Percentiles rank a stretch among this genome's conserved stretches.
These are phyloP conservation scores for Actinostola sp. DNA, from an alignment of 92 coral and sea anemone genomes.

Conservation along the genomic window DNA sequence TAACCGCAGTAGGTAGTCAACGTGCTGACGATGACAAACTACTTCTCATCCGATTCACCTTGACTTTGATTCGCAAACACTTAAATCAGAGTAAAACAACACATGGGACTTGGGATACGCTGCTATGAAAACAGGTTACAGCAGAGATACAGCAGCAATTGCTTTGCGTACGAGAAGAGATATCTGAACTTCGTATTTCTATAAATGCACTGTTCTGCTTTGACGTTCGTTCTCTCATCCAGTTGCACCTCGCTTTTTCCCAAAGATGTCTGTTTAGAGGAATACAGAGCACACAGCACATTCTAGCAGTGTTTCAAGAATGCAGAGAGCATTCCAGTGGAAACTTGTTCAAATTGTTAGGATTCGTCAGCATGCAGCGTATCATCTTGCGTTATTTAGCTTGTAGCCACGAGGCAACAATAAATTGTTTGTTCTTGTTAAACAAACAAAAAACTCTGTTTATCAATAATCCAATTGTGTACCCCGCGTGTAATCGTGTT, in stretches of 20 bases:
- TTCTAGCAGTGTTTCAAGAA: background rate
- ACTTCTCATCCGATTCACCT: background rate
- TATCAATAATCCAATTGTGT: constrained; percentile 12
- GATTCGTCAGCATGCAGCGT: background rate
- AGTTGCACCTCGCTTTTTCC: too few species aligned
- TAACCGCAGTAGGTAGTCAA: background rate
- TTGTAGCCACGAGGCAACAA: background rate
- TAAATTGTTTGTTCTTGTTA: constrained; percentile 22
- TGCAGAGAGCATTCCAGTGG: constrained; percentile 5
- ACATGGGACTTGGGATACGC: background rate
- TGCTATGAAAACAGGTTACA: background rate
- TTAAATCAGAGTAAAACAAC: background rate
- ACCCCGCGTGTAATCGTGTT: background rate
- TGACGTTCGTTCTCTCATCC: too few species aligned
- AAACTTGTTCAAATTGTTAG: background rate
- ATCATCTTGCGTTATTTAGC: too few species aligned
- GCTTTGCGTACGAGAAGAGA: background rate
- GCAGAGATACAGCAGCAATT: background rate
- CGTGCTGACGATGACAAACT: background rate
- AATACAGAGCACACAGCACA: too few species aligned
- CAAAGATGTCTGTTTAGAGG: too few species aligned
- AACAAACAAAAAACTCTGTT: constrained; percentile 22
- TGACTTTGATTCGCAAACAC: background rate
- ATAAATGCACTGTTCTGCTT: too few species aligned
- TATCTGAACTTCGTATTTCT: background rate